Base-by-base conservation (phyloP, 2,797 vertebrate species). In the Callimico goeldii region DNA sequence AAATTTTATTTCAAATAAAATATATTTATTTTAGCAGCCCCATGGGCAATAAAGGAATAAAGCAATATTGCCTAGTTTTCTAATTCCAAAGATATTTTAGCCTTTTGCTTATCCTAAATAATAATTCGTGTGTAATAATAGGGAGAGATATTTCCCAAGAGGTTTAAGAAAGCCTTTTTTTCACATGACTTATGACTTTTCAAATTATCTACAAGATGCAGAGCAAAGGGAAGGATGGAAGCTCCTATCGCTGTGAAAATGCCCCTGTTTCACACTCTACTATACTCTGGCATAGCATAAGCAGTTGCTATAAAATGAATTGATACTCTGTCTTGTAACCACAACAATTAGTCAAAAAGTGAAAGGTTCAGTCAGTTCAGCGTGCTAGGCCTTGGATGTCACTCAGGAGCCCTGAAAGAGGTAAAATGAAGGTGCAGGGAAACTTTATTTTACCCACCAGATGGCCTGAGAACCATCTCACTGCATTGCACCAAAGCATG, bases 71-170 rank as follows among this genome's bases (percentile, higher is more conserved):
- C 4, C 80, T 58, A 1, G 30, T 81, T 79, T 55, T 72, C 82
- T 82, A 43, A 96, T 61, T 33, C 85, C 57, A 52, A 85, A 43
- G 75, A 5, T n/a, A 13, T 58, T 57, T 90, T 76, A 39, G 24
- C 48, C 55, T 76, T 93, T 96, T 82, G 14, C 19, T 72, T 93
- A 86, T 33, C 83, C 80, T 26, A 90, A 52, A 90, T 67, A 67
- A 52, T 50, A 94, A 57, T 81, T 79, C 70, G 8, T 57, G 48
- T 48, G 36, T 28, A 48, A 50, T 9, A 46, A 48, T 72, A 58
- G 30, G 52, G 30, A 86, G 39, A 82, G 8, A 46, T 7, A 28
- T 86, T 96, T 93, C 52, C 90, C 84, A 70, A 26, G 52, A 80
- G 52, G 64, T 46, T 41, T 61, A 26, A 17, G 15, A 58, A 91